A percentile compares a stretch with the other conserved stretches of the same genome.
phyloP scores from a whole-genome alignment of 2,888 invertebrate genomes.

The Psylliodes chrysocephalus region DNA sequence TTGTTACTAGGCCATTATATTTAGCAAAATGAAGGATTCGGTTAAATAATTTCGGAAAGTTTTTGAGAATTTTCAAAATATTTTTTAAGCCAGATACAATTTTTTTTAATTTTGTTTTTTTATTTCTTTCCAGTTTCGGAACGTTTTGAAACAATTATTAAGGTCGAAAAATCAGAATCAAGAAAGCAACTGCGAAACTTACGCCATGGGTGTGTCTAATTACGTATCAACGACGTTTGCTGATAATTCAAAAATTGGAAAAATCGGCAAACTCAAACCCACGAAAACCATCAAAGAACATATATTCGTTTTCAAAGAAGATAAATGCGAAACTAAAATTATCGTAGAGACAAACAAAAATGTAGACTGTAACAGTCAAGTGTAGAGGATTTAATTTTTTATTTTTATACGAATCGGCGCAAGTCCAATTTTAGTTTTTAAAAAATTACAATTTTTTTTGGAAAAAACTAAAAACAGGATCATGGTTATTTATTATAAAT shows the following conservation, averaged over 20 bases:
- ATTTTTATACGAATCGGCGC: no score
- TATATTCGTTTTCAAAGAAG: constrained; percentile 15
- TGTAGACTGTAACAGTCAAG: background rate
- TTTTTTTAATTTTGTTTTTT: background rate
- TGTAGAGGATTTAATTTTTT: background rate
- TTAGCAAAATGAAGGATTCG: no score
- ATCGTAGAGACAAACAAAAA: background rate
- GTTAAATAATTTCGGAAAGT: no score
- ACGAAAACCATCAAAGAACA: constrained; percentile 20
- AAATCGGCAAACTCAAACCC: background rate
- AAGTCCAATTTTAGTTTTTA: no score
- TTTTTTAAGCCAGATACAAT: no score
- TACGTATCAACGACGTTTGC: constrained; percentile 32
- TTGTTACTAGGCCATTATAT: no score
- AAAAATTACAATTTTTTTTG: no score
- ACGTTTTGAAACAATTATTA: constrained; percentile 43
- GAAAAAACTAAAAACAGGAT: no score
- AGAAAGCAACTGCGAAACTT: constrained; percentile 43
- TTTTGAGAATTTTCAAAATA: no score
- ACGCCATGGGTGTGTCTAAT: constrained; percentile 43
- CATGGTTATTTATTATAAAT: no score
- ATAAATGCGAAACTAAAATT: background rate
- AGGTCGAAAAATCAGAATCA: constrained; percentile 4
- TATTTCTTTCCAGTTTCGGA: constrained; percentile 48
- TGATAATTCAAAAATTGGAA: background rate